phyloP scores from a whole-genome alignment of 92 coral and sea anemone species.

The Phymanthus crucifer region DNA sequence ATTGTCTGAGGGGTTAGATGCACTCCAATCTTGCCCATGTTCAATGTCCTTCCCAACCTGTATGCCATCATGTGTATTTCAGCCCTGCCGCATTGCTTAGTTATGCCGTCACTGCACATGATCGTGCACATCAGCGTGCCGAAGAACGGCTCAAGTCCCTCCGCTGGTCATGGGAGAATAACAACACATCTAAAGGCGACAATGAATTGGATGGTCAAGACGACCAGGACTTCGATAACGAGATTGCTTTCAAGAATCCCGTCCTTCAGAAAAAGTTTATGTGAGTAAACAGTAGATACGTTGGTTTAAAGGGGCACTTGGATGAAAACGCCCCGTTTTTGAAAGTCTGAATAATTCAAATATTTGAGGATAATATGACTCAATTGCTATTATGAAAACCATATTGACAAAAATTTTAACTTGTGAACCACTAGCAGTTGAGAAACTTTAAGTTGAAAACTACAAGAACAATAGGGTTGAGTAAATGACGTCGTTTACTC shows the following conservation, averaged over 20 bases:
- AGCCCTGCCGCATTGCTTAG: constrained; percentile 25
- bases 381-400: no score
- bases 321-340: no score
- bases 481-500: no score
- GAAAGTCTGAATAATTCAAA: no score
- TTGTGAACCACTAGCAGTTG: no score
- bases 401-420: no score
- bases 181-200: constrained; percentile 80
- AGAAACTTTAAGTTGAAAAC: no score
- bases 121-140: constrained; percentile 82
- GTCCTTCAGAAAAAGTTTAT: constrained; percentile 75
- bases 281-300: constrained; percentile 40
- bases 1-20: no score
- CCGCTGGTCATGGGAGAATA: constrained; percentile 94
- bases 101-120: constrained; percentile 79
- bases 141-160: constrained; percentile 85
- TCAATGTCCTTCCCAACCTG: background rate
- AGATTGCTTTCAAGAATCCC: constrained; percentile 74
- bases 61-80: background rate
- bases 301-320: no score
- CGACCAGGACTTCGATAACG: constrained; percentile 66
- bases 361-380: no score
- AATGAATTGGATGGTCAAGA: constrained; percentile 61
- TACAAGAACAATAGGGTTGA: no score
- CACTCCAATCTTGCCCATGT: no score